A percentile compares a stretch with the other conserved stretches of the same genome.
These are phyloP conservation scores for Torymus auratus DNA, from an alignment of 2,888 invertebrate species.

Conservation along the genomic window DNA sequence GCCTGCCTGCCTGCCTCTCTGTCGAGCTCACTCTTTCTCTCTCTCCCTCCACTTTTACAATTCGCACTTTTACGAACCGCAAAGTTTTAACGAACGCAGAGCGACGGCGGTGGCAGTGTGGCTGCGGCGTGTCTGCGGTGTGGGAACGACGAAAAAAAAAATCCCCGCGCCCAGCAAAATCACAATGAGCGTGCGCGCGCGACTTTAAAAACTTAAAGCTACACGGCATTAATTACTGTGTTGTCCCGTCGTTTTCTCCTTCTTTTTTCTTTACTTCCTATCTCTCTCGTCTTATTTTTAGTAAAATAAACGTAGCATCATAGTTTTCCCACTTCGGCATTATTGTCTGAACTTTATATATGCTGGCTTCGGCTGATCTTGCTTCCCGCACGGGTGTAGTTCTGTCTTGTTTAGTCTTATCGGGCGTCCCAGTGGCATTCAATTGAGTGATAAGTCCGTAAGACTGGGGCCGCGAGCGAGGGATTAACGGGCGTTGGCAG, in stretches of 20 bases:
- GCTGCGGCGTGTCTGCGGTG: too few species aligned
- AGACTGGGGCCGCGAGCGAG: not conserved
- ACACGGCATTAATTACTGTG: constrained; percentile 52
- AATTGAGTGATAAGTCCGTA: constrained; percentile 21
- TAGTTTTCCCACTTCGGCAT: too few species aligned
- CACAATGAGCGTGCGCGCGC: constrained; percentile 38
- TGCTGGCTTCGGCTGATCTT: too few species aligned
- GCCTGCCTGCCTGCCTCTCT: not conserved
- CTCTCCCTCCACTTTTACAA: constrained; percentile 34
- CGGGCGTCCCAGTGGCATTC: not conserved
- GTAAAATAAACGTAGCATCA: too few species aligned
- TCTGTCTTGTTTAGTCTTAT: not conserved
- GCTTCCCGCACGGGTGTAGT: not conserved
- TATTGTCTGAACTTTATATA: too few species aligned
- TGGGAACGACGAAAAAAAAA: not conserved
- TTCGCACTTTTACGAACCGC: constrained; percentile 23
- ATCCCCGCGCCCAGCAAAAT: constrained; percentile 19
- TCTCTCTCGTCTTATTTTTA: not conserved
- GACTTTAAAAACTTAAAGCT: constrained; percentile 42
- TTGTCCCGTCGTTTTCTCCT: not conserved
- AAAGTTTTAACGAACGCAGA: constrained; percentile 55
- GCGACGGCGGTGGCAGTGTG: not conserved
- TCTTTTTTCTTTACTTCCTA: not conserved
- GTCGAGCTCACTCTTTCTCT: not conserved
- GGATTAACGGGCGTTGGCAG: constrained; percentile 4